Evolutionary conservation across 2,113 vertebrate species (phyloP).

Genomic region (Xiphophorus maculatus): DNA sequence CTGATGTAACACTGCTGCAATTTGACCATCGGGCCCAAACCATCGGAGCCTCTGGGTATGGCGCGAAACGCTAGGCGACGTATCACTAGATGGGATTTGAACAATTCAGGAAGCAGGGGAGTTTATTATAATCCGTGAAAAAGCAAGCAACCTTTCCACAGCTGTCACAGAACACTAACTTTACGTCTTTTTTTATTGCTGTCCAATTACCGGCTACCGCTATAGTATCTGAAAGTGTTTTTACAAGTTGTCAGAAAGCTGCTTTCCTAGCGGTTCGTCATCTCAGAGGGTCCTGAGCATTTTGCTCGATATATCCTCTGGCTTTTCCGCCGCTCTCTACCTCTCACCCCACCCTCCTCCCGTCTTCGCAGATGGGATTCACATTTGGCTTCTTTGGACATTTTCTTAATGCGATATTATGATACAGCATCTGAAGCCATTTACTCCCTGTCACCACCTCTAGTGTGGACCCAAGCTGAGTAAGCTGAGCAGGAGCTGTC

Average conservation of each 20-base stretch:
- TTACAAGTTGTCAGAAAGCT: constrained; percentile 48
- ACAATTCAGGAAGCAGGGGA: neutral
- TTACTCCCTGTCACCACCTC: constrained; percentile 70
- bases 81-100: constrained; percentile 6
- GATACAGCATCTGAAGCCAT: constrained; percentile 70
- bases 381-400: constrained; percentile 58
- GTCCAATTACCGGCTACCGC: constrained; percentile 15
- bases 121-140: constrained; percentile 11
- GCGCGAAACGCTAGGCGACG: constrained; percentile 7
- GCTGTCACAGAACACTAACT: constrained; percentile 8
- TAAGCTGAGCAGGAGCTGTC: constrained; percentile 35
- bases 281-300: constrained; percentile 32
- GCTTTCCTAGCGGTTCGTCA: constrained; percentile 46
- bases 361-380: constrained; percentile 67
- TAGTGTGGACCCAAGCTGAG: constrained; percentile 44
- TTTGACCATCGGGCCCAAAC: constrained; percentile 13
- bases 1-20: constrained; percentile 21
- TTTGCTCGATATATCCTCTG: constrained; percentile 38
- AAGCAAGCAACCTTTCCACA: constrained; percentile 23
- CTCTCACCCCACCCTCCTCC: constrained; percentile 22
- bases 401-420: constrained; percentile 72
- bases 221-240: constrained; percentile 44
- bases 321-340: neutral
- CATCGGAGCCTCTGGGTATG: neutral
- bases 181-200: constrained; percentile 30